Percentiles rank a stretch among this genome's conserved stretches.
Conservation (phyloP, 1,140 invertebrate genomes). For the Cydia strobilella region DNA sequence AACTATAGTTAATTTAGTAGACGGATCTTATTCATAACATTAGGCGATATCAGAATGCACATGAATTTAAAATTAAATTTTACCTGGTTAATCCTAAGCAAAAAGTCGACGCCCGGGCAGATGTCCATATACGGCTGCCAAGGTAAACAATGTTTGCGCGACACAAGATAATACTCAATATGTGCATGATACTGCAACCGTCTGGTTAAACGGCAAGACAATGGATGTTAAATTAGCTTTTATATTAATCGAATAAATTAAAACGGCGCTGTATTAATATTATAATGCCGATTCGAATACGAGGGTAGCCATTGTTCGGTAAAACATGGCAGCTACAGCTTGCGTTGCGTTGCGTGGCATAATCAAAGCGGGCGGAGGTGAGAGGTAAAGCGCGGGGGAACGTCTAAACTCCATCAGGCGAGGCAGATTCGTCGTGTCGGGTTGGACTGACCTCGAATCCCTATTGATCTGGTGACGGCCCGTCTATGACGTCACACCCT, state of each 20-base stretch:
- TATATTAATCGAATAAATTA: conserved; percentile 17
- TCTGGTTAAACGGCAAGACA: neutral
- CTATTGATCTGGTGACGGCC: conserved; percentile 58
- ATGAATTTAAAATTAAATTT: neutral
- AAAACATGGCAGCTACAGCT: conserved; percentile 27
- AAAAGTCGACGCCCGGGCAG: conserved; percentile 2
- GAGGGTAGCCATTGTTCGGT: conserved; percentile 30
- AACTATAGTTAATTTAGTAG: conserved; percentile 19
- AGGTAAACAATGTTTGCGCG: conserved; percentile 16
- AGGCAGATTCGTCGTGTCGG: conserved; percentile 46
- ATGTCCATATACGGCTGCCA: conserved; percentile 13
- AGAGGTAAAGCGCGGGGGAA: conserved; percentile 36
- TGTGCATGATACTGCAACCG: conserved; percentile 12
- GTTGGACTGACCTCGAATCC: conserved; percentile 55
- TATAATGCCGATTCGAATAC: conserved; percentile 13
- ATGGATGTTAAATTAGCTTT: neutral
- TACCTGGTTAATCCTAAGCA: conserved; percentile 10
- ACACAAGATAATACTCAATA: conserved; percentile 14
- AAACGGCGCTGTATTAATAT: conserved; percentile 1
- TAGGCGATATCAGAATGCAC: neutral
- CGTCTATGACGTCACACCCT: conserved; percentile 48
- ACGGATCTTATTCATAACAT: neutral
- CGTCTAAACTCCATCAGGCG: conserved; percentile 42
- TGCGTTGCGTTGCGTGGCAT: conserved; percentile 30
- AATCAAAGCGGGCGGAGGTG: conserved; percentile 36